Percentiles rank a stretch among this genome's conserved stretches.
These are phyloP conservation scores for Galaxea fascicularis DNA, from an alignment of 92 coral and sea anemone species.

Conservation along the genomic window DNA sequence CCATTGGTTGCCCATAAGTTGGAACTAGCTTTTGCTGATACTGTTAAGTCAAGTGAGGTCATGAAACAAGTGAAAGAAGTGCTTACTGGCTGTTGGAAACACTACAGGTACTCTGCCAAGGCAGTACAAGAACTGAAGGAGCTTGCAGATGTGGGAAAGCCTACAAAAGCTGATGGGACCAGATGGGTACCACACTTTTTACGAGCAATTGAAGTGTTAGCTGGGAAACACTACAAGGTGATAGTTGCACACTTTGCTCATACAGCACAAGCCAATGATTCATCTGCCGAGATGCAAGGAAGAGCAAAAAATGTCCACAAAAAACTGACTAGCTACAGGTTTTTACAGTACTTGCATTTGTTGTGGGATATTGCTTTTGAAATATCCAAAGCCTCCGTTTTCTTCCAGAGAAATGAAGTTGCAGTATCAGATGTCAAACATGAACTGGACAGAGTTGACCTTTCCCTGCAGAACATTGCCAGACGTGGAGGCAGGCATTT, in stretches of 20 bases:
- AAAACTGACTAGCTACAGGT: constrained; percentile 56
- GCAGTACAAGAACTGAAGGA: constrained; percentile 55
- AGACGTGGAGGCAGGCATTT: constrained; percentile 44
- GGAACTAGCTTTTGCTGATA: constrained; percentile 58
- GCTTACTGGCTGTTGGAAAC: constrained; percentile 57
- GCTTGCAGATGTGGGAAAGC: constrained; percentile 56
- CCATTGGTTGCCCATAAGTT: constrained; percentile 59
- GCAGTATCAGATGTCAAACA: constrained; percentile 44
- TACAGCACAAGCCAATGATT: constrained; percentile 50
- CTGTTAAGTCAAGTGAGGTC: constrained; percentile 42
- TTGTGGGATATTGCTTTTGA: constrained; percentile 44
- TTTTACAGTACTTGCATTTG: constrained; percentile 46
- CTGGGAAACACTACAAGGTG: constrained; percentile 60
- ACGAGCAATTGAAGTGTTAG: constrained; percentile 48
- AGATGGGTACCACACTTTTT: constrained; percentile 67
- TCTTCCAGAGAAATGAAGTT: constrained; percentile 44
- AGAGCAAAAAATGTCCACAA: constrained; percentile 52
- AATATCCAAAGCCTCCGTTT: constrained; percentile 47
- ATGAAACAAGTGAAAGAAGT: constrained; percentile 50
- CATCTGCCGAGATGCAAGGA: constrained; percentile 42
- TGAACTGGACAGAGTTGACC: constrained; percentile 43
- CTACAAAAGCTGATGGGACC: constrained; percentile 60
- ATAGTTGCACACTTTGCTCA: constrained; percentile 53
- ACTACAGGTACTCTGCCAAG: constrained; percentile 50
- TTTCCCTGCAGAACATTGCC: constrained; percentile 43